A percentile compares a stretch with the other conserved stretches of the same genome.
Evolutionary conservation across 2,797 vertebrate species (phyloP).

Genomic region (Rhodeus uyekii): DNA sequence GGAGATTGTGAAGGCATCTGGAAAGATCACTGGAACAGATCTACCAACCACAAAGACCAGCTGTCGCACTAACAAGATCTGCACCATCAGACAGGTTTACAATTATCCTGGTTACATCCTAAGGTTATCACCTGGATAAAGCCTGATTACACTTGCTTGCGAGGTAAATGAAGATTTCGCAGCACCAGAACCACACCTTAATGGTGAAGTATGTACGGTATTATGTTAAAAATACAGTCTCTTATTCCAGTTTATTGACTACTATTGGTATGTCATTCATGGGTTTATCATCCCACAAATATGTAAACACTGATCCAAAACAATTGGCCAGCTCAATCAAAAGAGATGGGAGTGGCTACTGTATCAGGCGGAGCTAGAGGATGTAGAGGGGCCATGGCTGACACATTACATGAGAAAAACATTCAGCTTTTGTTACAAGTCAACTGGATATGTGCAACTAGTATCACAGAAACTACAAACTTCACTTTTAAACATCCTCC

Average conservation of each 20-base stretch:
- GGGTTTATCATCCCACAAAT: not conserved
- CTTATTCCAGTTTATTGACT: not conserved
- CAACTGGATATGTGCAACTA: not conserved
- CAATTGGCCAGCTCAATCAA: too few species aligned
- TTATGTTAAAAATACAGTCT: not conserved
- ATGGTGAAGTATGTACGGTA: too few species aligned
- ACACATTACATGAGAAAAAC: too few species aligned
- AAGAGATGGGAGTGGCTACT: too few species aligned
- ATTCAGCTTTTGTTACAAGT: not conserved
- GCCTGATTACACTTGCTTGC: not conserved
- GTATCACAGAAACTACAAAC: too few species aligned
- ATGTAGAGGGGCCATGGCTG: not conserved
- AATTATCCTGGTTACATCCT: not conserved
- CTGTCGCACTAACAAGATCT: not conserved
- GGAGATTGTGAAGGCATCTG: not conserved
- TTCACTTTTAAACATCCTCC: not conserved
- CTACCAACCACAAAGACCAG: not conserved
- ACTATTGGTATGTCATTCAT: not conserved
- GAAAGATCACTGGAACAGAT: conserved; percentile 6
- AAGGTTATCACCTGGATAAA: not conserved
- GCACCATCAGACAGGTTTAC: not conserved
- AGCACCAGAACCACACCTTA: not conserved
- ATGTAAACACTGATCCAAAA: not conserved
- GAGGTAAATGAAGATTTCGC: not conserved
- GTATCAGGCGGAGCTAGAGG: too few species aligned